phyloP scores from a whole-genome alignment of 2,888 invertebrate genomes.

The Microplitis manilae region DNA sequence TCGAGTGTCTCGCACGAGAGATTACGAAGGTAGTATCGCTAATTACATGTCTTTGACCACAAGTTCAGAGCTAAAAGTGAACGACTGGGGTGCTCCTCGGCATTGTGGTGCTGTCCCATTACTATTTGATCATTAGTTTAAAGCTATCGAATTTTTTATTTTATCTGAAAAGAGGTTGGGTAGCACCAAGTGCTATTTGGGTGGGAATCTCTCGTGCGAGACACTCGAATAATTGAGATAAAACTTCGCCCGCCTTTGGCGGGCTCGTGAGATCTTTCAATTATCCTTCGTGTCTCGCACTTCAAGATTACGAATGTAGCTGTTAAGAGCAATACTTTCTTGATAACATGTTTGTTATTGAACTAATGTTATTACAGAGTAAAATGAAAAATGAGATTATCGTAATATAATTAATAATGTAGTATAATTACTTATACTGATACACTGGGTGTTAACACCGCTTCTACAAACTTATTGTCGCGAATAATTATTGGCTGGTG shows the following conservation, averaged over 20 bases:
- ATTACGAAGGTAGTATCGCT: slow-evolving; percentile 27
- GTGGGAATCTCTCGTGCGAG: not conserved
- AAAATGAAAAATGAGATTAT: not conserved
- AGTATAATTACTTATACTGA: not conserved
- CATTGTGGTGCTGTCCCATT: slow-evolving; percentile 8
- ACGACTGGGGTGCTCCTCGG: not conserved
- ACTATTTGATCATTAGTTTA: slow-evolving; percentile 28
- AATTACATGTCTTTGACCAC: slow-evolving; percentile 9
- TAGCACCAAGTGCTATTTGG: not conserved
- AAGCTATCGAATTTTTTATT: slow-evolving; percentile 23
- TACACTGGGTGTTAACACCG: not conserved
- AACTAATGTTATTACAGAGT: not conserved
- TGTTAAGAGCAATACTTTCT: slow-evolving; percentile 17
- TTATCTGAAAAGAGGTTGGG: not conserved
- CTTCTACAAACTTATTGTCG: not conserved
- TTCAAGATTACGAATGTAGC: slow-evolving; percentile 23
- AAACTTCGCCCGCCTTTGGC: not conserved
- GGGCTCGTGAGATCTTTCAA: slow-evolving; percentile 10
- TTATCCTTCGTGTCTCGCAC: slow-evolving; percentile 26
- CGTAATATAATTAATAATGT: not conserved
- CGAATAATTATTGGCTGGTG: slow-evolving; percentile 8
- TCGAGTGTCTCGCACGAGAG: not conserved
- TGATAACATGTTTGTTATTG: not conserved
- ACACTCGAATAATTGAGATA: not conserved
- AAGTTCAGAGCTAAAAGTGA: slow-evolving; percentile 21